These are phyloP conservation scores for Siderastrea radians DNA, from an alignment of 92 coral and sea anemone genomes.

Conservation along the genomic window DNA sequence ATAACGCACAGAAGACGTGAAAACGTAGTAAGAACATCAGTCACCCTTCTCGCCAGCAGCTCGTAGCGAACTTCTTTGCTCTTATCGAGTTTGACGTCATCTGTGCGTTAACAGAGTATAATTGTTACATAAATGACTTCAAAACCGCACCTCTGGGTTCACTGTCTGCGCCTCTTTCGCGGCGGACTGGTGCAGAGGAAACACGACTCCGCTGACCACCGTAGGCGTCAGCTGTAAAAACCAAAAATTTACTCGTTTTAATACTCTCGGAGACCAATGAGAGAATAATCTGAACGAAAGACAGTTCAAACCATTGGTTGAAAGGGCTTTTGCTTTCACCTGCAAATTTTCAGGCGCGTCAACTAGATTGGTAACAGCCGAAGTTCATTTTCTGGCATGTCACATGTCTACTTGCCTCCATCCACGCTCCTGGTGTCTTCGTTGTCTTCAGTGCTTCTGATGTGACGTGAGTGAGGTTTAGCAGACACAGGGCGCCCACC, in stretches of 20 bases:
- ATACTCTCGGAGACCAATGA: no score
- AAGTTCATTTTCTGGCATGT: neutral
- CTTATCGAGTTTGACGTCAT: no score
- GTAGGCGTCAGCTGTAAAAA: neutral
- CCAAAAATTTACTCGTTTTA: neutral
- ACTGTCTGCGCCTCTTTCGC: slow-evolving; percentile 12
- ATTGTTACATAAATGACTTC: neutral
- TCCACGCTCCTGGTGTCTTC: slow-evolving; percentile 11
- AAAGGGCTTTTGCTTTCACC: neutral
- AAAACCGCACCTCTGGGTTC: slow-evolving; percentile 4
- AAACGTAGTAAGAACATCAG: no score
- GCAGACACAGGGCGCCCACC: slow-evolving; percentile 44
- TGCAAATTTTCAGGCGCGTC: neutral
- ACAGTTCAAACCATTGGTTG: neutral
- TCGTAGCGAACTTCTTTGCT: no score
- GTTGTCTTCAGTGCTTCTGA: slow-evolving; percentile 6
- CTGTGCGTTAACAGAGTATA: no score
- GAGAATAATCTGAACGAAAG: neutral
- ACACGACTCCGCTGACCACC: slow-evolving; percentile 29
- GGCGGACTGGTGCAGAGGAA: slow-evolving; percentile 42
- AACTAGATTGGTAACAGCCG: neutral
- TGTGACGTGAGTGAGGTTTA: slow-evolving; percentile 33
- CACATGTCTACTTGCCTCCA: slow-evolving; percentile 6
- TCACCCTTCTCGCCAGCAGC: no score
- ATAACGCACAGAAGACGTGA: no score